phyloP scores from a whole-genome alignment of 64 coral and sea anemone genomes.

The Anthopleura sola region DNA sequence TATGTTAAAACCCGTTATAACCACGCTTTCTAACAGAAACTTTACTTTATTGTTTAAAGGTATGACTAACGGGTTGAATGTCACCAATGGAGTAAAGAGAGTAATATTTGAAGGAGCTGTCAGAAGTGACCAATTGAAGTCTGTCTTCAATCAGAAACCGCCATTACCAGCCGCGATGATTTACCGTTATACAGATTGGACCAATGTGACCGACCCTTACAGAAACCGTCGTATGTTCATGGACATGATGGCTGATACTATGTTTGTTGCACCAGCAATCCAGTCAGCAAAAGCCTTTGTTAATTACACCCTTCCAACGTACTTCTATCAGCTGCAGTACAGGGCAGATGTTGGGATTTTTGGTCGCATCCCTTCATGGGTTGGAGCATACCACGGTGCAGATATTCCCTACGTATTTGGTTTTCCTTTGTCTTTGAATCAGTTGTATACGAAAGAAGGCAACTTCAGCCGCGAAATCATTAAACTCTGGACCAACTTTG shows the following conservation, averaged over 20 bases:
- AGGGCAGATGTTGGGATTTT: not conserved
- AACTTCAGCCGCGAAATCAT: slow-evolving; percentile 43
- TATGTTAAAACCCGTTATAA: too few species aligned
- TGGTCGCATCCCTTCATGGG: slow-evolving; percentile 37
- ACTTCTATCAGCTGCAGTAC: slow-evolving; percentile 42
- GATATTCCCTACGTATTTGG: slow-evolving; percentile 63
- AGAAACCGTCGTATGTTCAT: slow-evolving; percentile 30
- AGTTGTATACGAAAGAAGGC: not conserved
- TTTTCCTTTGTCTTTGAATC: not conserved
- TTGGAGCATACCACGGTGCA: slow-evolving; percentile 35
- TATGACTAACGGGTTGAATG: not conserved
- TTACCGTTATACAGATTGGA: slow-evolving; percentile 71
- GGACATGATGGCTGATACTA: slow-evolving; percentile 32
- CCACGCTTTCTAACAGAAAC: not conserved
- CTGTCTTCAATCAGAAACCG: not conserved
- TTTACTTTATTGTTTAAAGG: not conserved
- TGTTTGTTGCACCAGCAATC: slow-evolving; percentile 15
- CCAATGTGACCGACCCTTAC: slow-evolving; percentile 33
- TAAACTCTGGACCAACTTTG: slow-evolving; percentile 41
- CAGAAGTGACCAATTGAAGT: not conserved
- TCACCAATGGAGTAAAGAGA: slow-evolving; percentile 36
- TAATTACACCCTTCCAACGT: slow-evolving; percentile 2
- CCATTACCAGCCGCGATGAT: slow-evolving; percentile 18
- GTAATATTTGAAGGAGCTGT: slow-evolving; percentile 9
- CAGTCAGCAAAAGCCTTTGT: slow-evolving; percentile 27